These are phyloP conservation scores for Nymphalis io DNA, from an alignment of 1,140 invertebrate species.

Conservation along the genomic window DNA sequence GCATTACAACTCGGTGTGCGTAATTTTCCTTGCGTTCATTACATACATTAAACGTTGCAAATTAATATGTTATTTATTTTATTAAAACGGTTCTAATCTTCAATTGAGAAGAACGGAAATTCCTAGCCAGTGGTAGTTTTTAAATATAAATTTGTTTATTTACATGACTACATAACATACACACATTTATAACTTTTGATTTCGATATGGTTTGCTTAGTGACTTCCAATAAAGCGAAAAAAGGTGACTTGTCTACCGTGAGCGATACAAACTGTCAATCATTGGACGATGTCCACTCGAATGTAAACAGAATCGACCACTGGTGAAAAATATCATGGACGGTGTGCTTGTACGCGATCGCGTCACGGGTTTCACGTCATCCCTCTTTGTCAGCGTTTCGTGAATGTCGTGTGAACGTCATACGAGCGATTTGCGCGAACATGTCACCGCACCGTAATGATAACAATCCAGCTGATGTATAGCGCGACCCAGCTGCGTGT, in stretches of 20 bases:
- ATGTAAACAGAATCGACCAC: neutral
- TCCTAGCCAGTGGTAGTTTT: too few species aligned
- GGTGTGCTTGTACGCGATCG: neutral
- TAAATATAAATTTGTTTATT: too few species aligned
- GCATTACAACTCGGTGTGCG: too few species aligned
- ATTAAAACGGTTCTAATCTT: too few species aligned
- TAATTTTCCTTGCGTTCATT: too few species aligned
- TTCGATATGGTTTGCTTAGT: too few species aligned
- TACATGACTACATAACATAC: too few species aligned
- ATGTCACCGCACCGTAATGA: conserved; percentile 1
- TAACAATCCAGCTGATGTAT: neutral
- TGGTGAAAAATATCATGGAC: neutral
- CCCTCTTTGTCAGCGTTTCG: neutral
- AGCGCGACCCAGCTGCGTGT: neutral
- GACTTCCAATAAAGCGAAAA: too few species aligned
- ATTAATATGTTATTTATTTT: too few species aligned
- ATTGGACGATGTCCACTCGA: neutral
- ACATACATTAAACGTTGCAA: too few species aligned
- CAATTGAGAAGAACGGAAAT: too few species aligned
- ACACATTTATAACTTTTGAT: too few species aligned
- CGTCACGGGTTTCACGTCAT: neutral
- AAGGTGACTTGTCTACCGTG: neutral
- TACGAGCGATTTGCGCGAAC: neutral
- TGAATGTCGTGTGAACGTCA: neutral
- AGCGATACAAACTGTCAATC: neutral